Percentiles rank a stretch among this genome's conserved stretches.
phyloP scores from a whole-genome alignment of 2,797 vertebrate genomes.

The Aldrovandia affinis region DNA sequence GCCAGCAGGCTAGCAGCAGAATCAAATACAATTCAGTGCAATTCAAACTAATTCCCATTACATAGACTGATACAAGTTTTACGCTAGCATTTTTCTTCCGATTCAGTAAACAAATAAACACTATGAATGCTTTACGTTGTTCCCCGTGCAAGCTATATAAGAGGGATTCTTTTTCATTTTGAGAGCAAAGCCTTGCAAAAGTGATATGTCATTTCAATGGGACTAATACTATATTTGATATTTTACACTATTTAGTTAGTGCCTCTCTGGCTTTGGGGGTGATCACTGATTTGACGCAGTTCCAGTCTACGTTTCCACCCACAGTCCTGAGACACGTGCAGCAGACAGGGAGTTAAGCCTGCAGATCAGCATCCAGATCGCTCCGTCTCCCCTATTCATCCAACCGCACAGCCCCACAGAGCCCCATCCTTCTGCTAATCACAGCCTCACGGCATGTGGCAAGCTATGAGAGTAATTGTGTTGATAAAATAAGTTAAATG shows the following conservation, averaged over 20 bases:
- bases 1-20: neutral
- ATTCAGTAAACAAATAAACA: neutral
- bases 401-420: neutral
- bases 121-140: no score
- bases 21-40: neutral
- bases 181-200: no score
- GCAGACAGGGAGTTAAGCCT: neutral
- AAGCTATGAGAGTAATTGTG: slow-evolving; percentile 6
- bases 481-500: slow-evolving; percentile 23
- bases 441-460: neutral
- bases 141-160: no score
- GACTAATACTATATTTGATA: no score
- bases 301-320: neutral
- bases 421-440: neutral
- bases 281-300: neutral
- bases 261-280: neutral
- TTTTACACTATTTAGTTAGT: no score
- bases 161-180: no score
- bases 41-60: neutral
- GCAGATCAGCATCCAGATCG: neutral
- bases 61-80: neutral
- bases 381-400: neutral
- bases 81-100: neutral
- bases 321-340: neutral
- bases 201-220: no score